phyloP scores from a whole-genome alignment of 2,888 invertebrate genomes.

The Phlogophora meticulosa region DNA sequence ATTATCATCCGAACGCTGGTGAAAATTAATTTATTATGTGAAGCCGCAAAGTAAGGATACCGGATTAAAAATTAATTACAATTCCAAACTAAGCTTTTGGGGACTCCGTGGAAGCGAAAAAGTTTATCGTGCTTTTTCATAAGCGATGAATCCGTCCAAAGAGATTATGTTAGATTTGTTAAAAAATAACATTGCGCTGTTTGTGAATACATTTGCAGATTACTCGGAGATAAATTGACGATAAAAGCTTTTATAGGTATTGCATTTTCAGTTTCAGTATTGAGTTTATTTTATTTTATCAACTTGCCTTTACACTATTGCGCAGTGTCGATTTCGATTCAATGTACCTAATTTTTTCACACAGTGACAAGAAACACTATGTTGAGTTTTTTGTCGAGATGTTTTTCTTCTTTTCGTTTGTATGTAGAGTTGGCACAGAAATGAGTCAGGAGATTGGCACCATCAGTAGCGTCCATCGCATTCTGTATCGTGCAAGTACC shows the following conservation, averaged over 20 bases:
- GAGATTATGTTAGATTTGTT: conserved; percentile 52
- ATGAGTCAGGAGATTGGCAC: too few relatives aligned
- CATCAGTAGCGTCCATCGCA: too few relatives aligned
- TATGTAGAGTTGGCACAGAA: too few relatives aligned
- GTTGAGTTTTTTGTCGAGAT: too few relatives aligned
- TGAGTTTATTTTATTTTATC: background rate
- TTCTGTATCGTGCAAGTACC: too few relatives aligned
- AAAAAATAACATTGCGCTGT: conserved; percentile 50
- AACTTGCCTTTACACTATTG: background rate
- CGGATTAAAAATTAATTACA: conserved; percentile 88
- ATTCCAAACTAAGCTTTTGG: conserved; percentile 78
- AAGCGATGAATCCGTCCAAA: conserved; percentile 58
- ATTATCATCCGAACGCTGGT: conserved; percentile 76
- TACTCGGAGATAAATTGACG: conserved; percentile 24
- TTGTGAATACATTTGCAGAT: conserved; percentile 45
- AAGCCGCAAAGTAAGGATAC: conserved; percentile 82
- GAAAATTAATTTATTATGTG: conserved; percentile 83
- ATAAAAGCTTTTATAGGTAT: conserved; percentile 13
- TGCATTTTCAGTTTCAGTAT: background rate
- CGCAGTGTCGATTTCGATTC: background rate
- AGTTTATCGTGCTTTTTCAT: conserved; percentile 73
- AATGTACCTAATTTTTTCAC: background rate
- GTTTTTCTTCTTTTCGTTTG: too few relatives aligned
- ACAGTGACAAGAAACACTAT: too few relatives aligned
- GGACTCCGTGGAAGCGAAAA: conserved; percentile 72